Evolutionary conservation across 2,888 invertebrate genomes (phyloP).

Genomic region (Lochmaea crataegi): DNA sequence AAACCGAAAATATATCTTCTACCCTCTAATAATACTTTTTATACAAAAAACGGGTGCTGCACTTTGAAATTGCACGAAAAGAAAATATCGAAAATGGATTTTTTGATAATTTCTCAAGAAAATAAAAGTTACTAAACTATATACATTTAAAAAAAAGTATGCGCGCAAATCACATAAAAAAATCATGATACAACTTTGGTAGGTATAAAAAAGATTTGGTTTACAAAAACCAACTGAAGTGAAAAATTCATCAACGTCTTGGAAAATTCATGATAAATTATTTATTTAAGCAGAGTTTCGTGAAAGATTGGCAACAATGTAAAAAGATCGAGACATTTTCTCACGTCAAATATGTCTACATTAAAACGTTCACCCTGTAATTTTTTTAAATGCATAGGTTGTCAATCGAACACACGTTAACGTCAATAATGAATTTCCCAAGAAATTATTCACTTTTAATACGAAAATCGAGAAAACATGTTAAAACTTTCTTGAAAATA

Average conservation of each 20-base stretch:
- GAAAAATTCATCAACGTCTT: neutral
- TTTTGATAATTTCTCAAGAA: constrained; percentile 26
- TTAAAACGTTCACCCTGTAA: too few relatives aligned
- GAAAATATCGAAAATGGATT: constrained; percentile 13
- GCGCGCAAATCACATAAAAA: constrained; percentile 44
- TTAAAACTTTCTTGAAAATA: neutral
- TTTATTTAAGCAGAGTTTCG: neutral
- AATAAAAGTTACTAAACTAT: too few relatives aligned
- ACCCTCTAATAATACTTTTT: constrained; percentile 47
- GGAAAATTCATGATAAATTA: neutral
- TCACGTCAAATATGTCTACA: too few relatives aligned
- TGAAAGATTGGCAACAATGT: too few relatives aligned
- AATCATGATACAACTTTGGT: constrained; percentile 46
- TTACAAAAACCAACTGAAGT: neutral
- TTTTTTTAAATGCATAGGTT: too few relatives aligned
- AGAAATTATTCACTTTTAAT: neutral
- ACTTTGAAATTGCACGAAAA: constrained; percentile 43
- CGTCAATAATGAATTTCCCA: neutral
- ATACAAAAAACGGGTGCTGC: constrained; percentile 43
- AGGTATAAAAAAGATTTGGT: constrained; percentile 24
- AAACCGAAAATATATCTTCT: constrained; percentile 45
- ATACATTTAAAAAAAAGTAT: too few relatives aligned
- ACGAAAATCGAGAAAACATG: neutral
- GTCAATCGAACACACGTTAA: too few relatives aligned
- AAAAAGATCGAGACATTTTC: too few relatives aligned